Conservation (phyloP, 2,888 invertebrate genomes). For the Thera obeliscata region DNA sequence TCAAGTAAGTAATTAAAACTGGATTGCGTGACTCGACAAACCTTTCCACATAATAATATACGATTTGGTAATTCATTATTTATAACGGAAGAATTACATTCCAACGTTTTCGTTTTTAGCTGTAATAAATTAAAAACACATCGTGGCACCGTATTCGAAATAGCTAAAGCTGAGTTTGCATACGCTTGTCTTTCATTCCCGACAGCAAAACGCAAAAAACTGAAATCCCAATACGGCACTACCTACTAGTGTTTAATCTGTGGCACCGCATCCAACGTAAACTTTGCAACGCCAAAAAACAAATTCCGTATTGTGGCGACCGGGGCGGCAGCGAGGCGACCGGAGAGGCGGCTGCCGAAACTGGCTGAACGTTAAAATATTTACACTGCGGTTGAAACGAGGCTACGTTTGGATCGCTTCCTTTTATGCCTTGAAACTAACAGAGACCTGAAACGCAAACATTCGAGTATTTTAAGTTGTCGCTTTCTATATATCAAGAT, state of each 20-base stretch:
- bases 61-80: slow-evolving; percentile 18
- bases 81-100: slow-evolving; percentile 18
- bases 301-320: slow-evolving; percentile 55
- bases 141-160: slow-evolving; percentile 16
- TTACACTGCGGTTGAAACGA: slow-evolving; percentile 68
- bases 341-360: slow-evolving; percentile 48
- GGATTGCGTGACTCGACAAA: slow-evolving; percentile 19
- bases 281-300: slow-evolving; percentile 45
- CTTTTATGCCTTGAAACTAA: slow-evolving; percentile 51
- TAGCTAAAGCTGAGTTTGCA: slow-evolving; percentile 17
- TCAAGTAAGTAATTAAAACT: slow-evolving; percentile 11
- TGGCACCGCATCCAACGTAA: slow-evolving; percentile 30
- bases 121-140: slow-evolving; percentile 13
- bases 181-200: slow-evolving; percentile 7
- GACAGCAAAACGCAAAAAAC: slow-evolving; percentile 12
- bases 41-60: slow-evolving; percentile 14
- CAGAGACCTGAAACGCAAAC: slow-evolving; percentile 44
- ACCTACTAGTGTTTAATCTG: slow-evolving; percentile 13
- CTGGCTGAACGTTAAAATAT: slow-evolving; percentile 69
- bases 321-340: slow-evolving; percentile 34
- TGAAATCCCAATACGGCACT: slow-evolving; percentile 23
- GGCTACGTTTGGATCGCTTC: slow-evolving; percentile 51
- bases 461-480: slow-evolving; percentile 19
- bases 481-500: slow-evolving; percentile 1
- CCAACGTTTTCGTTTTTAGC: slow-evolving; percentile 13